Base-by-base conservation (phyloP, 2,113 vertebrate species). In the Ornithorhynchus anatinus region DNA sequence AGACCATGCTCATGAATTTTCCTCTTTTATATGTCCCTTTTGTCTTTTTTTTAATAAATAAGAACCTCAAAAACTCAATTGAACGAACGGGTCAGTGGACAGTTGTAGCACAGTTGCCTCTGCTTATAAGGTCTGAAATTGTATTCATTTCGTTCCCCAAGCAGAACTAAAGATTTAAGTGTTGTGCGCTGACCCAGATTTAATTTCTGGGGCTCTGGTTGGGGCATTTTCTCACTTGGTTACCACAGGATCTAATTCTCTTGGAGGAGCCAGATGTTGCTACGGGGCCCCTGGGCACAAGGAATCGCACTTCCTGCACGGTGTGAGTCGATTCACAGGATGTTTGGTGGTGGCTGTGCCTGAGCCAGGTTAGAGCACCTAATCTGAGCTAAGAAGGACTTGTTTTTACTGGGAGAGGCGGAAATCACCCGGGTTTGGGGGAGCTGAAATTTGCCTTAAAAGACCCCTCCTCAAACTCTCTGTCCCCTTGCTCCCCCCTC, bases 181-280 rank as follows among this genome's bases (percentile, higher is more conserved):
- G 65, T 69, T 59, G 2, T 43, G 59, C 33, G 54, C 3, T 60
- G 45, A 76, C 6, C 15, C 10, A 53, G 17, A 15, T 43, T 79
- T 75, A 56, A 35, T 59, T 84, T 75, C 43, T 54, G 5, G 14
- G 2, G 2, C 65, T 66, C 74, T 65, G 27, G 6, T 59, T 15
- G 69, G 47, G 44, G 13, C 37, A 1, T 8, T 52, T 79, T 58
- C n/a, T 48, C 47, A 51, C 20, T 3, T 59, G 45, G n/a, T n/a
- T n/a, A 48, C 17, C 7, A 6, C 13, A 8, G 13, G 7, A 13
- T 3, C 25, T 48, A 16, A 17, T 9, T 48, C 3, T 45, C 22
- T 48, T 6, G 7, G 9, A 25, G 45, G 45, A 48, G 29, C 23
- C 14, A 48, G 45, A n/a, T n/a, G 22, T 4, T 48, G 25, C 23